phyloP scores from a whole-genome alignment of 2,113 vertebrate species.

The Bettongia penicillata region DNA sequence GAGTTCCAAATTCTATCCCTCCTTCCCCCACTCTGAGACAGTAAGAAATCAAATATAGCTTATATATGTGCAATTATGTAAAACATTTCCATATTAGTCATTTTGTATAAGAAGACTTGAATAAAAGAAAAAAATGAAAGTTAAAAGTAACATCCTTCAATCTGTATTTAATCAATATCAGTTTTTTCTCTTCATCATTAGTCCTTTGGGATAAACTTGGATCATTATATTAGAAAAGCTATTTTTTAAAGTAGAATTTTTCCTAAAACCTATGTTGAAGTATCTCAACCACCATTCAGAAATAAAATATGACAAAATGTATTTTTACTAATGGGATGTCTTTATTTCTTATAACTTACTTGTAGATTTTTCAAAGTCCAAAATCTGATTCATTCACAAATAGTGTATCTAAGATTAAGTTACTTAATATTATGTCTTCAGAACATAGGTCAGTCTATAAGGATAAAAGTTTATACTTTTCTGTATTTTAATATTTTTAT shows the following conservation, averaged over 20 bases:
- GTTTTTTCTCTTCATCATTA: too few species aligned
- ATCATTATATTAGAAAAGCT: neutral
- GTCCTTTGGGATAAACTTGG: too few species aligned
- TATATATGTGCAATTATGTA: too few species aligned
- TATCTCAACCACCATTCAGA: slow-evolving; percentile 21
- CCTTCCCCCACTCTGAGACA: too few species aligned
- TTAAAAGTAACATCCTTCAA: too few species aligned
- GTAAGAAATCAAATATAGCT: too few species aligned
- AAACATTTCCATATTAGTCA: too few species aligned
- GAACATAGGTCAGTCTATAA: slow-evolving; percentile 27
- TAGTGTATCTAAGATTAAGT: slow-evolving; percentile 32
- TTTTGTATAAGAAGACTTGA: too few species aligned
- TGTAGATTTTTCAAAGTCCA: slow-evolving; percentile 47
- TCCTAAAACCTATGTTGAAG: slow-evolving; percentile 17
- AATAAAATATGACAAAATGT: slow-evolving; percentile 33
- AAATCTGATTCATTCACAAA: slow-evolving; percentile 28
- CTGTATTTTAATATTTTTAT: too few species aligned
- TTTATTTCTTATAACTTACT: neutral
- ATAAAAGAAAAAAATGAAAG: too few species aligned
- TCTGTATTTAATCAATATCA: too few species aligned
- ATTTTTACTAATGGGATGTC: neutral
- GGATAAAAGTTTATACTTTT: slow-evolving; percentile 33
- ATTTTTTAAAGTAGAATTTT: neutral
- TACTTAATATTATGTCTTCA: slow-evolving; percentile 27
- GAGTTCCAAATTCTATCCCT: too few species aligned